Evolutionary conservation across 2,797 vertebrate species (phyloP).

Genomic region (Tympanoctomys barrerae): DNA sequence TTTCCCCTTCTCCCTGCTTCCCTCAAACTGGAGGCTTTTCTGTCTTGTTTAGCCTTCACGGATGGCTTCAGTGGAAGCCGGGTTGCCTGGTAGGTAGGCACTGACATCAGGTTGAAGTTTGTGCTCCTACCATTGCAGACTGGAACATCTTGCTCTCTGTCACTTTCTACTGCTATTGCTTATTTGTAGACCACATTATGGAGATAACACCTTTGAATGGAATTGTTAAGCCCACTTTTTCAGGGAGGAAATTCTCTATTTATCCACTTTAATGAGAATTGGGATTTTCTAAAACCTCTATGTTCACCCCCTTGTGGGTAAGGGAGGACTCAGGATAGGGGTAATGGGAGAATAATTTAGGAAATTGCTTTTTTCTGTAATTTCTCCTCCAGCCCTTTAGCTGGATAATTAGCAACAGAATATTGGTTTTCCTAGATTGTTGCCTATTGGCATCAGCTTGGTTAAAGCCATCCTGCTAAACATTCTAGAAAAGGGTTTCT

Average conservation of each 20-base stretch:
- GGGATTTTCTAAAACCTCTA: constrained; percentile 2
- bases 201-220: neutral
- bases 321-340: constrained; percentile 42
- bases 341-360: constrained; percentile 53
- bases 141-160: neutral
- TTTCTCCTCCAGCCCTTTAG: constrained; percentile 69
- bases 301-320: constrained; percentile 42
- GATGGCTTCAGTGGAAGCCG: neutral
- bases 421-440: constrained; percentile 71
- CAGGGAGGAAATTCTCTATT: neutral
- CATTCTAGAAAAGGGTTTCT: constrained; percentile 62
- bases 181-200: neutral
- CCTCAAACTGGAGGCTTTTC: neutral
- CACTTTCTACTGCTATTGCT: neutral
- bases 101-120: neutral
- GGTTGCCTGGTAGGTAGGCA: neutral
- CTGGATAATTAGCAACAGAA: constrained; percentile 70
- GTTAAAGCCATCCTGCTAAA: constrained; percentile 64
- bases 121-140: neutral
- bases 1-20: neutral
- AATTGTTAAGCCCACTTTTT: neutral
- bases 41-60: neutral
- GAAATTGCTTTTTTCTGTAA: constrained; percentile 64
- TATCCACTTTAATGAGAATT: constrained; percentile 12
- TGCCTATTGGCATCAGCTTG: constrained; percentile 66